Conservation (phyloP, 1,140 invertebrate genomes). For the Dryas iulia region DNA sequence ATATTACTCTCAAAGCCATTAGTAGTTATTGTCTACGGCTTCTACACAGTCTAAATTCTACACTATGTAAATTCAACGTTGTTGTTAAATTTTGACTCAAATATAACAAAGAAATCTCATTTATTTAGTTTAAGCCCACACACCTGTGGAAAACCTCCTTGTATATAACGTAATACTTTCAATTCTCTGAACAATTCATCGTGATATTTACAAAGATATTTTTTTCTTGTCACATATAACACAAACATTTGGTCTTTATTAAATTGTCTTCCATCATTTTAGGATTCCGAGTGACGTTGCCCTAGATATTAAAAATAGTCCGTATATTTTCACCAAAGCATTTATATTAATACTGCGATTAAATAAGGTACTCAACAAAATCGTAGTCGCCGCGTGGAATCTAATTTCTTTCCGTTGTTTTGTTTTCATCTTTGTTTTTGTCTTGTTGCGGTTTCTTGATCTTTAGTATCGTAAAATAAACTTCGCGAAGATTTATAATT, state of each 20-base stretch:
- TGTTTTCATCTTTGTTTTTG: slow-evolving; percentile 19
- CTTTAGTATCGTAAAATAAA: slow-evolving; percentile 15
- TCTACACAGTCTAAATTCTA: too few relatives aligned
- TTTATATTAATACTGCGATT: slow-evolving; percentile 22
- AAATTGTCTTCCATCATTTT: slow-evolving; percentile 14
- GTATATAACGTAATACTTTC: not conserved
- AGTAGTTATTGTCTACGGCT: too few relatives aligned
- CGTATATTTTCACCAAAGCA: slow-evolving; percentile 28
- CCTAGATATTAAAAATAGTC: slow-evolving; percentile 29
- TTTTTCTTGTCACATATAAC: not conserved
- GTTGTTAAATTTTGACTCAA: too few relatives aligned
- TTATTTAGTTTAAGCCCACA: not conserved
- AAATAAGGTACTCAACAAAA: slow-evolving; percentile 16
- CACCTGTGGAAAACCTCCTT: not conserved
- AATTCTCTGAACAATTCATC: not conserved
- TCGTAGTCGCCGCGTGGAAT: slow-evolving; percentile 5
- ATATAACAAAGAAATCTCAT: too few relatives aligned
- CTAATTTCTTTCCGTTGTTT: slow-evolving; percentile 21
- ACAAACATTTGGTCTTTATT: slow-evolving; percentile 7
- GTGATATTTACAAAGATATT: not conserved
- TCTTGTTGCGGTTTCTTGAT: slow-evolving; percentile 4
- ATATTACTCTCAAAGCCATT: too few relatives aligned
- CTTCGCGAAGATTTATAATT: slow-evolving; percentile 17
- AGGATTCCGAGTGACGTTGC: slow-evolving; percentile 11
- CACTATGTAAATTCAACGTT: too few relatives aligned